These are phyloP conservation scores for Diarsia brunnea DNA, from an alignment of 2,888 invertebrate genomes.

Conservation along the genomic window DNA sequence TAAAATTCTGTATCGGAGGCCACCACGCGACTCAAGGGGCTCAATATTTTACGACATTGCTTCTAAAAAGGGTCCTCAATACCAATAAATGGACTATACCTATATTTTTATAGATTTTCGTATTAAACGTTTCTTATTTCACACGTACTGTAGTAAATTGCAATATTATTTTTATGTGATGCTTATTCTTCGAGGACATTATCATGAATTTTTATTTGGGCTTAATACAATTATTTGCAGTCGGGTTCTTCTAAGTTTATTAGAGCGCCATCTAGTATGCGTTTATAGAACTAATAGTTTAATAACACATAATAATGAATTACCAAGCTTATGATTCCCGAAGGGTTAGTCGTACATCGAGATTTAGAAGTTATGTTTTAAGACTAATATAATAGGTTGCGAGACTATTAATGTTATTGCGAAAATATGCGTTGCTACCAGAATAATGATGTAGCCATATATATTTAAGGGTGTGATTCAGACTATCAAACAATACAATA, in stretches of 20 bases:
- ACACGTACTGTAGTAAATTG: conserved; percentile 57
- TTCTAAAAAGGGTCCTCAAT: conserved; percentile 74
- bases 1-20: conserved; percentile 84
- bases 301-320: neutral
- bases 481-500: too few species aligned
- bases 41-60: conserved; percentile 79
- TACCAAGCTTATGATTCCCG: neutral
- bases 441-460: too few species aligned
- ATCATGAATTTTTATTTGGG: conserved; percentile 27
- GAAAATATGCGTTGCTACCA: too few species aligned
- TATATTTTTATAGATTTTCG: conserved; percentile 64
- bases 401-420: neutral
- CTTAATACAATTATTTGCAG: conserved; percentile 4
- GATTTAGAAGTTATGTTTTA: neutral
- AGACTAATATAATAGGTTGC: neutral
- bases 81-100: conserved; percentile 62
- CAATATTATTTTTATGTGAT: conserved; percentile 43
- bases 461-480: too few species aligned
- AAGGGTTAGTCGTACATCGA: neutral
- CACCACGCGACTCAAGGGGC: conserved; percentile 76
- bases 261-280: conserved; percentile 26
- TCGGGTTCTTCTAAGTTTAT: neutral
- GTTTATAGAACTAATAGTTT: neutral
- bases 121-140: conserved; percentile 65
- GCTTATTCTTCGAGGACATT: conserved; percentile 37